Percentiles rank a stretch among this genome's conserved stretches.
These are phyloP conservation scores for Adrianichthys oophorus DNA, from an alignment of 2,797 vertebrate species.

Conservation along the genomic window DNA sequence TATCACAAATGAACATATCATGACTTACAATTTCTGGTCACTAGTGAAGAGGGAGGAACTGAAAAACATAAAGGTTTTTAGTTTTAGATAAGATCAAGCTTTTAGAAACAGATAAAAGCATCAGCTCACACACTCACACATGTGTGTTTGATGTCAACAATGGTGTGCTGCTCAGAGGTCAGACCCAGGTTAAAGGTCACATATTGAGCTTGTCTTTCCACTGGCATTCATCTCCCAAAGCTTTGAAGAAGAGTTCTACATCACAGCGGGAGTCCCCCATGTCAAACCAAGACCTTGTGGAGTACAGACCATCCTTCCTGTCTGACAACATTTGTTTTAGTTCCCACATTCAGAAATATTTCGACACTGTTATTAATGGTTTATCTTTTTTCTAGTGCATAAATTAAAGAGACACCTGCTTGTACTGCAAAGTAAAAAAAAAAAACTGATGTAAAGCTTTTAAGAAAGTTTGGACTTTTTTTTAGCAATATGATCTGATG, in stretches of 20 bases:
- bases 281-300: constrained; percentile 72
- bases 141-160: constrained; percentile 17
- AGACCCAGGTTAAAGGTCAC: constrained; percentile 67
- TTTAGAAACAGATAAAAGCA: constrained; percentile 7
- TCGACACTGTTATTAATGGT: background rate
- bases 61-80: no score
- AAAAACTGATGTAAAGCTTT: no score
- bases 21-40: no score
- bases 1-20: no score
- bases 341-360: constrained; percentile 26
- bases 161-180: constrained; percentile 50
- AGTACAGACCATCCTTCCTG: constrained; percentile 55
- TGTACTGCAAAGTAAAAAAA: no score
- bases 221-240: constrained; percentile 60
- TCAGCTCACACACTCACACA: constrained; percentile 35
- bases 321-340: constrained; percentile 19
- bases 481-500: no score
- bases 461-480: no score
- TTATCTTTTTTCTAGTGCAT: background rate
- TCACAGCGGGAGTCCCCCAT: constrained; percentile 66
- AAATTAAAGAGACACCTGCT: background rate
- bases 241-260: constrained; percentile 72
- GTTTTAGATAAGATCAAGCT: no score
- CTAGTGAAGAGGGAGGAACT: no score
- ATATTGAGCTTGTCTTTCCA: constrained; percentile 74